phyloP scores from a whole-genome alignment of 2,888 invertebrate genomes.

The Lepidocyrtinus sp. region DNA sequence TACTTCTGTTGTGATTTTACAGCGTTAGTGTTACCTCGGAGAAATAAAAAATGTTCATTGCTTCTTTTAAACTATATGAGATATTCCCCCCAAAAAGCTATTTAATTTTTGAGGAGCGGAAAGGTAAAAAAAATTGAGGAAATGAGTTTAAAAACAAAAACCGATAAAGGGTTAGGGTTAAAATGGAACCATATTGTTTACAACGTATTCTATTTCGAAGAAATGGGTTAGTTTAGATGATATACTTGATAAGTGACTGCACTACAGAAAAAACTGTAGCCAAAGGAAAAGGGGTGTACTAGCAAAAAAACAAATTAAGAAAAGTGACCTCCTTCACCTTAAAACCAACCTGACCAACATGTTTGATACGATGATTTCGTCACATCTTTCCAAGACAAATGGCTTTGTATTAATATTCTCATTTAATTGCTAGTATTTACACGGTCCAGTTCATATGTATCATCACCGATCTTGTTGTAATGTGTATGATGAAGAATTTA shows the following conservation, averaged over 20 bases:
- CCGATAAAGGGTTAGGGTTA: background rate
- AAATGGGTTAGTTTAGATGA: slow-evolving; percentile 9
- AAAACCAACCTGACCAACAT: no score
- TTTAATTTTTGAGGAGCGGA: slow-evolving; percentile 40
- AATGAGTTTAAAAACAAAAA: slow-evolving; percentile 26
- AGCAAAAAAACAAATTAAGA: background rate
- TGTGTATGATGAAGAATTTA: no score
- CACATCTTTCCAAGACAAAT: background rate
- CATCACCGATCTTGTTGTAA: background rate
- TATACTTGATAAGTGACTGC: background rate
- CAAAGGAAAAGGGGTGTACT: background rate
- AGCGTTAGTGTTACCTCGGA: no score
- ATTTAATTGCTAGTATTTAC: background rate
- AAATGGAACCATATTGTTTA: background rate
- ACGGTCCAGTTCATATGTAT: background rate
- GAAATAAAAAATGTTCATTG: no score
- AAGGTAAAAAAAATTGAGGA: slow-evolving; percentile 53
- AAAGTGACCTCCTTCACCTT: background rate
- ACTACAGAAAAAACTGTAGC: background rate
- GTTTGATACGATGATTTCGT: background rate
- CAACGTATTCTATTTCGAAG: background rate
- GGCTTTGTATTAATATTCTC: background rate
- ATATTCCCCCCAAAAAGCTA: no score
- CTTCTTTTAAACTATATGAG: no score
- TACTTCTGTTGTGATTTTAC: no score